phyloP scores from a whole-genome alignment of 2,113 vertebrate species.

The Sorex araneus region DNA sequence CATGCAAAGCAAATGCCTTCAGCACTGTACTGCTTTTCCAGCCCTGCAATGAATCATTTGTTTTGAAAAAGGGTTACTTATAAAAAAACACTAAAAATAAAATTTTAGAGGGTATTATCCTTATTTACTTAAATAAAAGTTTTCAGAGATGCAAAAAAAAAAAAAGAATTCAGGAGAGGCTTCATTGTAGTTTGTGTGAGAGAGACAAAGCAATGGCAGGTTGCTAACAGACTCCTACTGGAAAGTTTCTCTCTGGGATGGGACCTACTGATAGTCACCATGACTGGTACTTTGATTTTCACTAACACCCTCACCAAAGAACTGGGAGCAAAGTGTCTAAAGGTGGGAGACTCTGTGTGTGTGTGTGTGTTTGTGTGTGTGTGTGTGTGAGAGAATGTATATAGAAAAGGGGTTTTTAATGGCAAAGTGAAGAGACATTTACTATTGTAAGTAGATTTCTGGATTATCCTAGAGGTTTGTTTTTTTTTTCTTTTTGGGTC shows the following conservation, averaged over 20 bases:
- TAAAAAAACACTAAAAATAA: not conserved
- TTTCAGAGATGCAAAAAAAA: not conserved
- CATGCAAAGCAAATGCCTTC: too few species aligned
- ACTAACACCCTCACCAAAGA: not conserved
- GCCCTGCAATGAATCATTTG: not conserved
- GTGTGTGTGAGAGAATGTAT: not conserved
- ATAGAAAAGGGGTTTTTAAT: not conserved
- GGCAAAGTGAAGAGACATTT: not conserved
- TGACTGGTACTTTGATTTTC: not conserved
- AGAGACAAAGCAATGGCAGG: not conserved
- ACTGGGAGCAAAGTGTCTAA: not conserved
- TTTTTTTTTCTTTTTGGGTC: too few species aligned
- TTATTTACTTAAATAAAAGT: not conserved
- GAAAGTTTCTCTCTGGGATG: not conserved
- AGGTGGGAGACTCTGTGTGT: not conserved
- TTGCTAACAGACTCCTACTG: not conserved
- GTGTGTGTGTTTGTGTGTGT: not conserved
- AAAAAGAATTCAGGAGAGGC: not conserved
- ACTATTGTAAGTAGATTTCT: slow-evolving; percentile 50
- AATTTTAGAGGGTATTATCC: not conserved
- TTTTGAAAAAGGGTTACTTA: not conserved
- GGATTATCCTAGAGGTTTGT: slow-evolving; percentile 31
- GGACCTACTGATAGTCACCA: not conserved
- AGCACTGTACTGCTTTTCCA: too few species aligned
- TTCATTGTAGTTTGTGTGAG: not conserved